These are phyloP conservation scores for Tetrapedia diversipes DNA, from an alignment of 2,888 invertebrate genomes.

Conservation along the genomic window DNA sequence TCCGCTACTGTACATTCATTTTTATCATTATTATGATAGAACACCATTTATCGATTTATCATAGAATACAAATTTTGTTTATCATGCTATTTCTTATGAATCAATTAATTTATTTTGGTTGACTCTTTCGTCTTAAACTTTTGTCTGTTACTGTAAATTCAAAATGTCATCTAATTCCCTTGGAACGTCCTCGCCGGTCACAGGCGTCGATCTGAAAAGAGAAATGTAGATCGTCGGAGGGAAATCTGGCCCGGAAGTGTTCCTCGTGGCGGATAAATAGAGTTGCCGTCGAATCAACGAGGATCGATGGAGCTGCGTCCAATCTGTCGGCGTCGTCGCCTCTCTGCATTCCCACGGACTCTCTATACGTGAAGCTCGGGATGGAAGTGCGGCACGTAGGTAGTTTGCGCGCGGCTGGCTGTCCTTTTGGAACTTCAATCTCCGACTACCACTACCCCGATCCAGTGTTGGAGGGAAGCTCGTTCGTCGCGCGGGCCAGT, in stretches of 20 bases:
- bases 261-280: constrained; percentile 57
- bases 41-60: too few relatives aligned
- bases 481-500: constrained; percentile 23
- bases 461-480: constrained; percentile 23
- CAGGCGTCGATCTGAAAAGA: neutral
- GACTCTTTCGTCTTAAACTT: too few relatives aligned
- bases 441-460: constrained; percentile 38
- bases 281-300: constrained; percentile 58
- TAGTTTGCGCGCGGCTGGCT: constrained; percentile 32
- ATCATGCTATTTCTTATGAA: too few relatives aligned
- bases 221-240: neutral
- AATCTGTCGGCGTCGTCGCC: constrained; percentile 57
- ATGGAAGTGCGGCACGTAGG: constrained; percentile 13
- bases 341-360: constrained; percentile 16
- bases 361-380: constrained; percentile 8
- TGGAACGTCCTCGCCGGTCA: neutral
- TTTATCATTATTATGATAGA: too few relatives aligned
- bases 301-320: constrained; percentile 68
- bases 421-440: constrained; percentile 58
- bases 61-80: too few relatives aligned
- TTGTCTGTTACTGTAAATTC: too few relatives aligned
- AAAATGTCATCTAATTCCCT: too few relatives aligned
- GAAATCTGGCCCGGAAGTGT: constrained; percentile 48
- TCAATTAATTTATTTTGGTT: too few relatives aligned
- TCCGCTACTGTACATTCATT: too few relatives aligned